phyloP scores from a whole-genome alignment of 2,888 invertebrate species.

The Branchellion lobata region DNA sequence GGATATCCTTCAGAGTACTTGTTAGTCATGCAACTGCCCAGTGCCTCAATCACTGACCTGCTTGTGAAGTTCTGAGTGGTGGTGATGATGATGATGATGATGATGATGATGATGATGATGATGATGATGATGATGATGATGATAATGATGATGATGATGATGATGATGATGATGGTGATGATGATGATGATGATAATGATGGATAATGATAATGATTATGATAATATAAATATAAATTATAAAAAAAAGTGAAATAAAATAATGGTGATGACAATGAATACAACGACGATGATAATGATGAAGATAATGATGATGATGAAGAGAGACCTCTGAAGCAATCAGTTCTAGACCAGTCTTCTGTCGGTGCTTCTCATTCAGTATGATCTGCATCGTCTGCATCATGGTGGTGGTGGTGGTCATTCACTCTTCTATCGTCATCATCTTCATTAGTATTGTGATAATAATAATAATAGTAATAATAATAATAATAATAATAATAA shows the following conservation, averaged over 20 bases:
- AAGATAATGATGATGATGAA: not conserved
- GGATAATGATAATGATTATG: not conserved
- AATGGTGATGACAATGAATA: too few species aligned
- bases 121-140: constrained; percentile 64
- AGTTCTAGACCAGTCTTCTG: constrained; percentile 84
- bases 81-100: not conserved
- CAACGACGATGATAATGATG: not conserved
- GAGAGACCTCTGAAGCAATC: constrained; percentile 77
- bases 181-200: constrained; percentile 62
- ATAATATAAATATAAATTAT: too few species aligned
- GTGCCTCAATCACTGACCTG: constrained; percentile 63
- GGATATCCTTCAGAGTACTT: constrained; percentile 69
- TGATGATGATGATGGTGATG: constrained; percentile 58
- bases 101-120: constrained; percentile 55
- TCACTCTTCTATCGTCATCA: too few species aligned
- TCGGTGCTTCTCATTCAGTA: constrained; percentile 79
- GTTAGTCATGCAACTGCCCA: constrained; percentile 66
- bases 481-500: too few species aligned
- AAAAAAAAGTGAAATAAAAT: too few species aligned
- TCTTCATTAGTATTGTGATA: too few species aligned
- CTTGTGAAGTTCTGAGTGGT: constrained; percentile 63
- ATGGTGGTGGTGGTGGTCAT: too few species aligned
- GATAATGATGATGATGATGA: not conserved
- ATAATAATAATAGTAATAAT: too few species aligned
- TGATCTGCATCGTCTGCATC: constrained; percentile 70